These are phyloP conservation scores for Epicauta chinensis DNA, from an alignment of 1,140 invertebrate species.

Conservation along the genomic window DNA sequence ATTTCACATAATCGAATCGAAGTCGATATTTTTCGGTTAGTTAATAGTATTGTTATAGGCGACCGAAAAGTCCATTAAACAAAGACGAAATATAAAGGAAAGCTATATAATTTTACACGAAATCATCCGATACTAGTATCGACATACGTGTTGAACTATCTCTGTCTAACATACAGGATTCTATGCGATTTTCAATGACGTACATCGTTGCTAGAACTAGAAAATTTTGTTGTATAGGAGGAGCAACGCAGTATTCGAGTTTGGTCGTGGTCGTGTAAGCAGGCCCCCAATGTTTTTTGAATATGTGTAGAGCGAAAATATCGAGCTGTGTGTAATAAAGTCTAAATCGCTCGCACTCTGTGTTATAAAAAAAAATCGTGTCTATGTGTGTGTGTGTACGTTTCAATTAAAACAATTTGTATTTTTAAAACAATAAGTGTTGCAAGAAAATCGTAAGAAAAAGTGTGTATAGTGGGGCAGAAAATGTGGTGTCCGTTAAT, in stretches of 20 bases:
- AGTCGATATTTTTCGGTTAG: slow-evolving; percentile 28
- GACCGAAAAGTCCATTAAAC: slow-evolving; percentile 36
- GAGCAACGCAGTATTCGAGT: slow-evolving; percentile 35
- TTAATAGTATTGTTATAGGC: slow-evolving; percentile 33
- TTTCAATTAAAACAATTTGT: too few species aligned
- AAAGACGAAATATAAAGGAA: slow-evolving; percentile 39
- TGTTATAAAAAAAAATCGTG: slow-evolving; percentile 15
- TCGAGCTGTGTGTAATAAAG: slow-evolving; percentile 28
- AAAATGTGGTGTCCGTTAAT: too few species aligned
- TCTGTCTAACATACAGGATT: slow-evolving; percentile 13
- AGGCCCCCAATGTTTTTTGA: slow-evolving; percentile 37
- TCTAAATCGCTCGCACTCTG: slow-evolving; percentile 31
- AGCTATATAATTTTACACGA: slow-evolving; percentile 36
- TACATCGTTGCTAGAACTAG: slow-evolving; percentile 19
- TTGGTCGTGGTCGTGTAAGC: slow-evolving; percentile 12
- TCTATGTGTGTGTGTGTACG: too few species aligned
- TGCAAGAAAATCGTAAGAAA: background rate
- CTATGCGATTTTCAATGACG: slow-evolving; percentile 9
- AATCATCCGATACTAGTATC: slow-evolving; percentile 25
- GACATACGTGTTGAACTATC: slow-evolving; percentile 20
- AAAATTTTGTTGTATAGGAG: slow-evolving; percentile 25
- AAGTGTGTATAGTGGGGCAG: slow-evolving; percentile 8
- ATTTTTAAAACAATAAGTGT: too few species aligned
- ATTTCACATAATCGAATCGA: background rate
- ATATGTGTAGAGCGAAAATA: slow-evolving; percentile 40